Evolutionary conservation across 2,113 vertebrate species (phyloP).

Genomic region (Acrocephalus arundinaceus): DNA sequence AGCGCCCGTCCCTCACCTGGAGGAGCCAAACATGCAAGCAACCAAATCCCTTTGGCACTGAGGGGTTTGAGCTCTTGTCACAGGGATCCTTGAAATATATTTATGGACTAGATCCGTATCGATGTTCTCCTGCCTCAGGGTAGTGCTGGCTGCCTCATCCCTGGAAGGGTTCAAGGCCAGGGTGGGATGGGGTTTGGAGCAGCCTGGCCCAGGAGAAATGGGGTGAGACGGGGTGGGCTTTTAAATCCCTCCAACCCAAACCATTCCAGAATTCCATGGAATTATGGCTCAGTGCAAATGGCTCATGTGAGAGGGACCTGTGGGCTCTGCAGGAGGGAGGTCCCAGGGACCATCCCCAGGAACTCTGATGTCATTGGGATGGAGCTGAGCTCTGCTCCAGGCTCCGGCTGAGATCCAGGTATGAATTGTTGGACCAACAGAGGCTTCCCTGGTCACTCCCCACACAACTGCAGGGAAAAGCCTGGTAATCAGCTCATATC

Average conservation of each 20-base stretch:
- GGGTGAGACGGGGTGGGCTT: background rate
- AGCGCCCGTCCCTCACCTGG: accelerated
- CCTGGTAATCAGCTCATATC: background rate
- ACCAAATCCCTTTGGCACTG: background rate
- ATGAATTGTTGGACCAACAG: background rate
- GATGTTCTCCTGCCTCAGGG: background rate
- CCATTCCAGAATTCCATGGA: background rate
- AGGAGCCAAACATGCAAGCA: accelerated
- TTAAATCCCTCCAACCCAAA: background rate
- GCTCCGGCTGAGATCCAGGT: background rate
- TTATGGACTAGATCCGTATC: background rate
- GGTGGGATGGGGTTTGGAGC: background rate
- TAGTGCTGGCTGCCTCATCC: background rate
- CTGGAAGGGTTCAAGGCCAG: background rate
- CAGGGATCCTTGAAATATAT: background rate
- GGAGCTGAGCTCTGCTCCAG: background rate
- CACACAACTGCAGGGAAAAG: background rate
- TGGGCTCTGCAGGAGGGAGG: background rate
- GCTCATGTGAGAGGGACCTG: accelerated
- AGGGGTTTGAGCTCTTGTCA: background rate
- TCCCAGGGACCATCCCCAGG: background rate
- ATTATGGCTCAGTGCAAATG: background rate
- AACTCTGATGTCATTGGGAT: background rate
- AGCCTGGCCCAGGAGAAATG: background rate
- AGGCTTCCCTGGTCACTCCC: background rate